Percentiles rank a stretch among this genome's conserved stretches.
Evolutionary conservation across 1,140 invertebrate genomes (phyloP).

Genomic region (Penaeus indicus): DNA sequence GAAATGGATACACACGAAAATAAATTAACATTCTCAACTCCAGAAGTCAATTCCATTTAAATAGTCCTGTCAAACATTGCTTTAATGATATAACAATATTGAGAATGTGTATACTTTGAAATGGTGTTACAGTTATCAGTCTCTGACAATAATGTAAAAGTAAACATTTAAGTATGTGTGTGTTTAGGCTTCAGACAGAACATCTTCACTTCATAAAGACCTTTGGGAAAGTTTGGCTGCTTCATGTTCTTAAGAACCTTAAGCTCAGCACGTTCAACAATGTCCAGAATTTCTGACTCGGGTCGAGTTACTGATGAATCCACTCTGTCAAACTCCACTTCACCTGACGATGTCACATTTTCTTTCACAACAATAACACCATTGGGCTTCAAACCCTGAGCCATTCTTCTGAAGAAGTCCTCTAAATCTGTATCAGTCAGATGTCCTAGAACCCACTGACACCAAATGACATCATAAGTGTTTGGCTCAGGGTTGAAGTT

Average conservation of each 20-base stretch:
- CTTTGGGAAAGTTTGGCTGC: constrained; percentile 92
- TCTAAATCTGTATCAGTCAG: constrained; percentile 89
- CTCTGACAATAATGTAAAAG: too few species aligned
- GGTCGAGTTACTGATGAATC: constrained; percentile 96
- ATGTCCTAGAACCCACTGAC: constrained; percentile 97
- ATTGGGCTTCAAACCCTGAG: constrained; percentile 77
- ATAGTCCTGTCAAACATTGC: too few species aligned
- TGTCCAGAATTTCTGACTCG: constrained; percentile 70
- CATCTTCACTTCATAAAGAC: constrained; percentile 93
- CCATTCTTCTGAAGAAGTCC: constrained; percentile 82
- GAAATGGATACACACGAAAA: too few species aligned
- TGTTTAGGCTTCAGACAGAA: constrained; percentile 80
- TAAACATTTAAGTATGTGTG: background rate
- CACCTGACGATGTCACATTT: constrained; percentile 84
- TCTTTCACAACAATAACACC: constrained; percentile 95
- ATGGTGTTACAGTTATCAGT: too few species aligned
- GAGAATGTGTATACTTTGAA: too few species aligned
- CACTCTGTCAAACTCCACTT: constrained; percentile 82
- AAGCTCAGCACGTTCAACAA: constrained; percentile 84
- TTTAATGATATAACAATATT: too few species aligned
- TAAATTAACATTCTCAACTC: too few species aligned
- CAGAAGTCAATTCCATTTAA: too few species aligned
- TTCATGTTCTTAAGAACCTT: constrained; percentile 82
- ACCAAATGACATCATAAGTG: constrained; percentile 97
- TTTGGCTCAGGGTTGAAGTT: constrained; percentile 82